Evolutionary conservation across 2,888 invertebrate species (phyloP).

Genomic region (Pheosia gnoma): DNA sequence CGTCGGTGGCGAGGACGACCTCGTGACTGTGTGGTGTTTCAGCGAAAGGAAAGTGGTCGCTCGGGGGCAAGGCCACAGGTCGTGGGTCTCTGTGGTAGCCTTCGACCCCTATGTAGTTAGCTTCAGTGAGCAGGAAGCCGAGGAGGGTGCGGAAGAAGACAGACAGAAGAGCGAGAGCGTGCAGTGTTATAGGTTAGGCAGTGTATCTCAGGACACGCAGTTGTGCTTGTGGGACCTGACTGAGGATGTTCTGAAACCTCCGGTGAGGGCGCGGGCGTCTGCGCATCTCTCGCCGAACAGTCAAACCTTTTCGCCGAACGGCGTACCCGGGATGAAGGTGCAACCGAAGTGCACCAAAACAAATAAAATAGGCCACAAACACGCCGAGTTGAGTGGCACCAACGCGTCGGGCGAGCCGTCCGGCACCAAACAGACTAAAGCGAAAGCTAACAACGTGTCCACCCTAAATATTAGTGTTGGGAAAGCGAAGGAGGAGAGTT

Average conservation of each 20-base stretch:
- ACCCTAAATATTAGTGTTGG: conserved; percentile 76
- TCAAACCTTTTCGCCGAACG: conserved; percentile 56
- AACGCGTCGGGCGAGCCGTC: conserved; percentile 64
- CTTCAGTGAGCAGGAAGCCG: conserved; percentile 86
- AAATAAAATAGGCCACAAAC: conserved; percentile 71
- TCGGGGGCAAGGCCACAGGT: conserved; percentile 98
- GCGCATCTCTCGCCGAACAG: conserved; percentile 63
- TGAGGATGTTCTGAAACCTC: conserved; percentile 94
- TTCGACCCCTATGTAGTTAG: conserved; percentile 95
- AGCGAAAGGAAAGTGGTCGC: conserved; percentile 96
- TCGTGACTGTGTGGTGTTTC: conserved; percentile 98
- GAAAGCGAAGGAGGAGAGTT: conserved; percentile 68
- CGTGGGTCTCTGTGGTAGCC: conserved; percentile 99
- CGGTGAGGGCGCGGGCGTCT: conserved; percentile 79
- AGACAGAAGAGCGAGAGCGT: conserved; percentile 61
- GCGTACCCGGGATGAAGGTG: conserved; percentile 54
- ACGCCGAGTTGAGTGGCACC: conserved; percentile 57
- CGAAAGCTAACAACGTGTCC: conserved; percentile 62
- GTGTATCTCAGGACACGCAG: conserved; percentile 99
- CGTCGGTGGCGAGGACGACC: conserved; percentile 99
- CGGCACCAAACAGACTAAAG: conserved; percentile 56
- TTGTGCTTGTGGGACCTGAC: conserved; percentile 99
- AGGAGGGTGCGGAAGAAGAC: conserved; percentile 82
- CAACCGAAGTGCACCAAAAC: conserved; percentile 60
- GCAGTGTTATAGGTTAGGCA: conserved; percentile 93